Evolutionary conservation across 2,797 vertebrate genomes (phyloP), one percentile per base, ranked within the genome.

Genomic region (Bradypodion pumilum): DNA sequence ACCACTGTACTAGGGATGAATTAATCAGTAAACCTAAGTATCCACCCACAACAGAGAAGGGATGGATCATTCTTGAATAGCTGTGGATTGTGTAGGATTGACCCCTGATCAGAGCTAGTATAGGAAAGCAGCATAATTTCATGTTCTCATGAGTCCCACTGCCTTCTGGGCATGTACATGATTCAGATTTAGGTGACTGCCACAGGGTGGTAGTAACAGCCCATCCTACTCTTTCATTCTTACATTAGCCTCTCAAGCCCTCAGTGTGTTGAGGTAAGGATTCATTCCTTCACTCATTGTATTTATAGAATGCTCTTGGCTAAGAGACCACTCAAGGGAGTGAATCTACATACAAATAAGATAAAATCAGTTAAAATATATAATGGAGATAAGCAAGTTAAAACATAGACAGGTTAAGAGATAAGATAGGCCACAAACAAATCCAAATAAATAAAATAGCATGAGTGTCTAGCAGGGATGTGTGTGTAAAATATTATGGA

Each of bases 1-100:
- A n/a, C n/a, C n/a, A n/a, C n/a, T n/a, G n/a, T n/a, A n/a, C n/a
- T 81, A 70, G 74, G 25, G 62, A 29, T 2, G 60, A 80, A 70
- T 85, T 81, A 76, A 74, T 68, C 46, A 69, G 40, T 15, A 70
- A 59, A 40, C 52, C 65, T 73, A 63, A 85, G 74, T 69, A 85
- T 81, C 79, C 42, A n/a, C 74, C 73, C 66, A 75, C 78, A 62
- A 44, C 69, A 74, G 29, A 74, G 29, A 42, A 62, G 21, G 3
- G 46, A 46, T 16, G 59, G n/a, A 7, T 44, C 6, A 42, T 42
- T 35, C 40, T 21, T 35, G 44, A 81, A 65, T 40, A 49, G 21
- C 19, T 69, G 16, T 25, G 52, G 75, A n/a, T 75, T 40, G 42
- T 5, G 46, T 75, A 37, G 37, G 25, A 46, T 27, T 49, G 73